phyloP scores from a whole-genome alignment of 2,113 vertebrate genomes.

The Panthera uncia region DNA sequence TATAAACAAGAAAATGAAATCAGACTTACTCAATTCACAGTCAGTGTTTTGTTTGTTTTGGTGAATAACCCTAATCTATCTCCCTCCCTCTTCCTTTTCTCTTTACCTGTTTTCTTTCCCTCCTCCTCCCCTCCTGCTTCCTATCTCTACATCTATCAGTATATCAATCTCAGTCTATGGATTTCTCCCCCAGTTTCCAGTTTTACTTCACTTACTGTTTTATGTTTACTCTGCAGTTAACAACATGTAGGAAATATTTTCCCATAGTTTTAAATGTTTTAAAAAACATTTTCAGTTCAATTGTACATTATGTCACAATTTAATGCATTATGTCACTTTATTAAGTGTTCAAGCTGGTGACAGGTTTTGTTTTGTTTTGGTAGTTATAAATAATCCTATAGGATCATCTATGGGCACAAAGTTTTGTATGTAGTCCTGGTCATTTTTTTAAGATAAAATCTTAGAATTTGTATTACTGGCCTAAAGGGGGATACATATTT shows the following conservation, averaged over 20 bases:
- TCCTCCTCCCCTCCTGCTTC: neutral
- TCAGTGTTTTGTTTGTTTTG: neutral
- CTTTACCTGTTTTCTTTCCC: neutral
- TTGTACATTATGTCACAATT: neutral
- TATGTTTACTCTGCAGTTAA: neutral
- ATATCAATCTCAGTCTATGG: neutral
- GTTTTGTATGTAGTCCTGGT: neutral
- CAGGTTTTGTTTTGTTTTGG: neutral
- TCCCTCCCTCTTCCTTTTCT: neutral
- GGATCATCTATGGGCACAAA: neutral
- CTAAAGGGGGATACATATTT: neutral
- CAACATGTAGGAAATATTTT: neutral
- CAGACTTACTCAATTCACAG: neutral
- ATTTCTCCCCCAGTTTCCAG: neutral
- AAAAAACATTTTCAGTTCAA: neutral
- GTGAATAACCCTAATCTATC: neutral
- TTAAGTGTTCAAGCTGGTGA: neutral
- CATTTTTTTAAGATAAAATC: slow-evolving; percentile 12
- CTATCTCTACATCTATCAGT: neutral
- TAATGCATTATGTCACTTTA: neutral
- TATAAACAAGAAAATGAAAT: neutral
- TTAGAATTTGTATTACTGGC: neutral
- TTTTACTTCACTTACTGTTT: neutral
- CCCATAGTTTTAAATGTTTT: neutral
- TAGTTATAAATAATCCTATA: neutral